Percentiles rank a stretch among this genome's conserved stretches.
Evolutionary conservation across 1,140 invertebrate species (phyloP).

Genomic region (Phocides pigmalion): DNA sequence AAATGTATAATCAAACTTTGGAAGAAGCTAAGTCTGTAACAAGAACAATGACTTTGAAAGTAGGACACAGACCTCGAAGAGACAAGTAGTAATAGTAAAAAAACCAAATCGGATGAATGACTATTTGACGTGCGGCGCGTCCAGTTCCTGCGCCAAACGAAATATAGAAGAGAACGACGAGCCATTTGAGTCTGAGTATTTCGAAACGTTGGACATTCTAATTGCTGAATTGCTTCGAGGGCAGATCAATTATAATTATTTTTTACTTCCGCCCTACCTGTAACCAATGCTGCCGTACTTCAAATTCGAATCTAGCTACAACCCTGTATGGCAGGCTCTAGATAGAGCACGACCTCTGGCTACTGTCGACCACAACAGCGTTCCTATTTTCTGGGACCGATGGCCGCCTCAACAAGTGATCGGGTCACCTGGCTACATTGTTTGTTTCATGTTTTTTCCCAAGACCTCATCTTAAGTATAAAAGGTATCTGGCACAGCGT

Average conservation of each 20-base stretch:
- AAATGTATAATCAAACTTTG: conserved; percentile 36
- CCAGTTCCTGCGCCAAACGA: conserved; percentile 40
- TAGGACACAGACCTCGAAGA: conserved; percentile 42
- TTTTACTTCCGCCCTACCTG: not conserved
- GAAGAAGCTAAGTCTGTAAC: conserved; percentile 31
- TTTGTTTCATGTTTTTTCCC: too few species aligned
- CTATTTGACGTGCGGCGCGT: conserved; percentile 36
- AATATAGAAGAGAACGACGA: conserved; percentile 30
- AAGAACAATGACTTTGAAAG: conserved; percentile 39
- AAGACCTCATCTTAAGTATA: too few species aligned
- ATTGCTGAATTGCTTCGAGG: not conserved
- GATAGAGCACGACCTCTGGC: too few species aligned
- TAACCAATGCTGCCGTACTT: not conserved
- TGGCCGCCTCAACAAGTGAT: too few species aligned
- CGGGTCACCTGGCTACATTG: too few species aligned
- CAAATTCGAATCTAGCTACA: too few species aligned
- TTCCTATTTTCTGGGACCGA: too few species aligned
- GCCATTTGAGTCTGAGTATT: conserved; percentile 44
- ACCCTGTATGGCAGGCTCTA: too few species aligned
- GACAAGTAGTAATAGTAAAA: conserved; percentile 40
- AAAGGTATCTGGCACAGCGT: too few species aligned
- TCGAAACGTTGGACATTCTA: conserved; percentile 40
- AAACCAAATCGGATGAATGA: conserved; percentile 42
- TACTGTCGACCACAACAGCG: too few species aligned
- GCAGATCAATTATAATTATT: not conserved